Evolutionary conservation across 1,140 invertebrate genomes (phyloP), one percentile per base, ranked within the genome.

Genomic region (Drosophila melanica): DNA sequence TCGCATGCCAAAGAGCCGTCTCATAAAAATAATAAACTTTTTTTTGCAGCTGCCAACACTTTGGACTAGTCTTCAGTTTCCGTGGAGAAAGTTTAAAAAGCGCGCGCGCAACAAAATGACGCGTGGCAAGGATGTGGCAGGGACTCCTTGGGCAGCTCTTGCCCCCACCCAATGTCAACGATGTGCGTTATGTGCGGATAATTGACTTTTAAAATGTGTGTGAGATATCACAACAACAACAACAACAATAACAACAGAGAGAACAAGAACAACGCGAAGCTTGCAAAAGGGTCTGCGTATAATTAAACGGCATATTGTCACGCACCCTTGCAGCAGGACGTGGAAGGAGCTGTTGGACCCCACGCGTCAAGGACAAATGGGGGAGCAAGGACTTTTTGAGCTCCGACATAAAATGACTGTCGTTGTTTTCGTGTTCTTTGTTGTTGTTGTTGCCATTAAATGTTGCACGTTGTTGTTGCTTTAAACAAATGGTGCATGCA

Each of bases 121-220:
- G 81, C 81, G 81, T 81, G 81, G 77, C 81, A 80, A 45, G 69
- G 37, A 71, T 53, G 16, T 50, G 68, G 50, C 20, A 79, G 75
- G 68, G 63, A 63, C 51, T 50, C 45, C n/a, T 76, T 51, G 57
- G 77, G 57, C 59, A 14, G n/a, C 27, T 2, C n/a, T 3, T 8
- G 9, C 48, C 9, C 27, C 14, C 1, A 14, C 30, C 14, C 12
- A n/a, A 53, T 63, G 63, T 81, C 71, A 86, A 86, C 79, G 81
- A 86, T 81, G 84, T 87, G 84, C 84, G 84, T 87, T 87, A 89
- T 89, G 79, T 89, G 79, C 84, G 84, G 79, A 87, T 87, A 87
- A 89, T 87, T 89, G 84, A 87, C 84, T 89, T 87, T 87, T 87
- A 89, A 87, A 87, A 87, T 86, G 81, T 86, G 81, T 86, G 81